Evolutionary conservation across 2,888 invertebrate genomes (phyloP), one percentile per base, ranked within the genome.

Genomic region (Xanthia icteritia): DNA sequence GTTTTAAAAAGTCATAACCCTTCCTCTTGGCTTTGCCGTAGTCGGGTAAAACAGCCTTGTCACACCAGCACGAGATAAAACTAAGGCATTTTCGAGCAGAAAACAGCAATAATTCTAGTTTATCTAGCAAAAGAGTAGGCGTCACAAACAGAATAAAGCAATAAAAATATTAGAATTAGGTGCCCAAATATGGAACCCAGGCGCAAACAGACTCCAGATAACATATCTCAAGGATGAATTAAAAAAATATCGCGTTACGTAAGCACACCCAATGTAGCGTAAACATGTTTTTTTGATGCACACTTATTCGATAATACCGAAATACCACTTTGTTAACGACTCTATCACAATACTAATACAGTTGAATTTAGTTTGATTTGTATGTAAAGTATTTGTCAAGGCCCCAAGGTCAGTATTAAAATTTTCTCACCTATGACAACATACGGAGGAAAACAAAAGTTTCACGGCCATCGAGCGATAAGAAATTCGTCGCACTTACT

Each of bases 191-290:
- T 77, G 80, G 81, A 85, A 83, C 79, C 76, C 77, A 73, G 65
- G 27, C 64, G 27, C 54, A 71, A 83, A 86, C 83, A 85, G 73
- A 87, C 85, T 73, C 83, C 81, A 89, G 91, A 92, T 93, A 92
- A 86, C 88, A 85, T 94, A 93, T 93, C 92, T 91, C 91, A 91
- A 92, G 93, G 91, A 91, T 92, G 90, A 91, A 92, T 92, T 88
- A 88, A 90, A 91, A 91, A 91, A 91, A 89, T 82, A 90, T 85
- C 86, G 72, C 72, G 77, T 91, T 91, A 91, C 91, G 89, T 91
- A 90, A 91, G 87, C 86, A 11, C 69, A 31, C 73, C 71, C 77
- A 31, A 78, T 71, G 73, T 83, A 83, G 72, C 80, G 92, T 91
- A 92, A 93, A 93, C 92, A 93, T 90, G 91, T 92, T 92, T 90